Base-by-base conservation (phyloP, 37 sponge, comb jelly and placozoan genomes). In the Bolinopsis microptera region DNA sequence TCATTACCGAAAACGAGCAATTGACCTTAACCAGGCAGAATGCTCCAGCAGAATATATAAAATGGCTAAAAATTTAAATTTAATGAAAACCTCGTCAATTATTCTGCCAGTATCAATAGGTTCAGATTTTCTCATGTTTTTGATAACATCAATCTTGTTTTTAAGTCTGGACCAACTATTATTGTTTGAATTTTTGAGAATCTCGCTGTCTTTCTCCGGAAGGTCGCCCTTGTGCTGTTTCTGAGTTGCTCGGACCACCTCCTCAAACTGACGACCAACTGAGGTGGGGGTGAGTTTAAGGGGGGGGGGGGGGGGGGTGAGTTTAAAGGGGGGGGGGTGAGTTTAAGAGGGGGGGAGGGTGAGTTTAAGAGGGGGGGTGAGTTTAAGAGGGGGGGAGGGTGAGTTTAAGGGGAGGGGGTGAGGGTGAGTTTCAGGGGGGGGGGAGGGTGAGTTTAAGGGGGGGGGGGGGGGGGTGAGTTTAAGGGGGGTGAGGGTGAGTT, bases 31-130 rank as follows among this genome's bases (percentile, higher is more conserved):
- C 5, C 61, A 48, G n/a, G n/a, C n/a, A n/a, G n/a, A n/a, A n/a
- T n/a, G n/a, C n/a, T n/a, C n/a, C n/a, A n/a, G n/a, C n/a, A n/a
- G n/a, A n/a, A n/a, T n/a, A n/a, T n/a, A n/a, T n/a, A n/a, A n/a
- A n/a, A n/a, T n/a, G n/a, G n/a, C n/a, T n/a, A 48, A 48, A 48
- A 18, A 48, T 48, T 13, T 48, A 18, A 5, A 13, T 48, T 13
- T 18, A 48, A 48, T 48, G 61, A 13, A 34, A 8, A 77, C 80
- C 80, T 77, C 80, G 33, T 77, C 80, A 16, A 32, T 77, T 8
- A 77, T 32, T 77, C 90, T 39, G 0, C 90, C 90, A 22, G 90
- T 86, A n/a, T 86, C 90, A 40, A 86, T 86, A 2, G 90, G 90
- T 23, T 86, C 90, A 23, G 61, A 41, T 38, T 86, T 39, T 18